phyloP scores from a whole-genome alignment of 2,113 vertebrate species.

The Tyto alba region DNA sequence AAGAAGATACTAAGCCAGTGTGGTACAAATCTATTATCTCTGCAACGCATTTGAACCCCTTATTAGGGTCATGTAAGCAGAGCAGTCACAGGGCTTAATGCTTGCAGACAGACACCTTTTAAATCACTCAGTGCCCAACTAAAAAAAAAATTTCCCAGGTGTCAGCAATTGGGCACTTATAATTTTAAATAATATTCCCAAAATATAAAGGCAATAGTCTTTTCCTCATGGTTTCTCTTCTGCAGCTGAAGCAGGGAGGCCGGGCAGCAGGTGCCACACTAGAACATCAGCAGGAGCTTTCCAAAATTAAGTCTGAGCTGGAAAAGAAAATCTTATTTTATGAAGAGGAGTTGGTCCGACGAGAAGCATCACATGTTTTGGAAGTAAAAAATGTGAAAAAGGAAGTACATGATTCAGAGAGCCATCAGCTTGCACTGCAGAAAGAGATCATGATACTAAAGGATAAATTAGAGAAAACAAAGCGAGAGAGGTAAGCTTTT shows the following conservation, averaged over 20 bases:
- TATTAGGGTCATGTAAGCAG: neutral
- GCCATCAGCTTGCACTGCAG: constrained; percentile 84
- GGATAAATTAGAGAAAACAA: constrained; percentile 89
- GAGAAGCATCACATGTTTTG: constrained; percentile 84
- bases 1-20: neutral
- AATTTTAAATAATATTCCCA: neutral
- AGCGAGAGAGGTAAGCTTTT: constrained; percentile 80
- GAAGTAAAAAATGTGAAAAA: constrained; percentile 90
- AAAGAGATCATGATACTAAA: constrained; percentile 86
- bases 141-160: neutral
- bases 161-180: neutral
- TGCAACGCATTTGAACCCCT: neutral
- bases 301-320: constrained; percentile 86
- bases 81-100: neutral
- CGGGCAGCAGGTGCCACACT: constrained; percentile 63
- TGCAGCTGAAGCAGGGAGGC: constrained; percentile 85
- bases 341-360: constrained; percentile 88
- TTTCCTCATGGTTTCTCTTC: neutral
- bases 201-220: neutral
- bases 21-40: neutral
- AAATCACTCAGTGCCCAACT: neutral
- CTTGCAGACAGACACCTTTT: neutral
- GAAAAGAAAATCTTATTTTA: constrained; percentile 94
- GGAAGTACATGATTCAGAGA: constrained; percentile 90
- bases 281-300: constrained; percentile 90